A percentile compares a stretch with the other conserved stretches of the same genome.
Conservation (phyloP, 1,140 invertebrate species). For the honey bee (Apis mellifera) region Amel_HAv3.1 CM009946.2:1404001-1404500, state of each 20-base stretch:
- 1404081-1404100: too few species aligned
- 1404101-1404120: too few species aligned
- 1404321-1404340: background rate
- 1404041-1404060: too few species aligned
- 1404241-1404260: background rate
- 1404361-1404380: background rate
- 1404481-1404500: background rate
- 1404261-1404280: background rate
- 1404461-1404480: background rate
- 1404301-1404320: background rate
- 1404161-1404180: background rate
- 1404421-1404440: background rate
- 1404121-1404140: too few species aligned
- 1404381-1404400: background rate
- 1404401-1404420: background rate
- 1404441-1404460: conserved; percentile 19
- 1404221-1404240: background rate
- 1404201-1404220: background rate
- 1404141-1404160: too few species aligned
- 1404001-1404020: too few species aligned
- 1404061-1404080: too few species aligned
- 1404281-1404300: background rate
- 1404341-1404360: background rate
- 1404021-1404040: too few species aligned
- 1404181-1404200: background rate